Percentiles rank a stretch among this genome's conserved stretches.
phyloP scores from a whole-genome alignment of 2,888 invertebrate species.

The Pheosia tremula region DNA sequence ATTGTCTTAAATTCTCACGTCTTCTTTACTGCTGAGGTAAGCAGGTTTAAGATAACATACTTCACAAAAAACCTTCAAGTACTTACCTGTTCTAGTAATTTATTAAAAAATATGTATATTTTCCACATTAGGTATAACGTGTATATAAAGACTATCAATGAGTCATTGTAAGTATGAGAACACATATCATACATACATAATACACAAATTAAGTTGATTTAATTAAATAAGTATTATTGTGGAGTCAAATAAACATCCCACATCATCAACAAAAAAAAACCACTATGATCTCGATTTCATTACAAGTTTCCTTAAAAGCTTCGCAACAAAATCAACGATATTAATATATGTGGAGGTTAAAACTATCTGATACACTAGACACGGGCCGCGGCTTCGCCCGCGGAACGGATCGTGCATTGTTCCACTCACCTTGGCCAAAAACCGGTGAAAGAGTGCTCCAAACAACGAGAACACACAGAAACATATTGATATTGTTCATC shows the following conservation, averaged over 20 bases:
- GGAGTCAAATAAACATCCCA: background rate
- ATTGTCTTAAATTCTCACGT: background rate
- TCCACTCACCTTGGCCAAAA: constrained; percentile 76
- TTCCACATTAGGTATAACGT: background rate
- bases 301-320: background rate
- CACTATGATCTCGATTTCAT: background rate
- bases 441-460: constrained; percentile 75
- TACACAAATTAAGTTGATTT: no score
- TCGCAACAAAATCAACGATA: constrained; percentile 1
- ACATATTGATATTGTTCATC: constrained; percentile 69
- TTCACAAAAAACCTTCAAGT: no score
- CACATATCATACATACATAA: background rate
- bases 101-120: background rate
- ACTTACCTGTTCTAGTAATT: no score
- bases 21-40: background rate
- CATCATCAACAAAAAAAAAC: background rate
- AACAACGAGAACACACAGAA: constrained; percentile 71
- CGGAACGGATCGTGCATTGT: constrained; percentile 58
- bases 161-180: background rate
- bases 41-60: background rate
- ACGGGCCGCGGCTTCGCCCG: constrained; percentile 36
- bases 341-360: constrained; percentile 23
- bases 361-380: constrained; percentile 32
- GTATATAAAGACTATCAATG: background rate
- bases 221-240: no score